phyloP scores from a whole-genome alignment of 2,113 vertebrate species.

The Amphilophus citrinellus region DNA sequence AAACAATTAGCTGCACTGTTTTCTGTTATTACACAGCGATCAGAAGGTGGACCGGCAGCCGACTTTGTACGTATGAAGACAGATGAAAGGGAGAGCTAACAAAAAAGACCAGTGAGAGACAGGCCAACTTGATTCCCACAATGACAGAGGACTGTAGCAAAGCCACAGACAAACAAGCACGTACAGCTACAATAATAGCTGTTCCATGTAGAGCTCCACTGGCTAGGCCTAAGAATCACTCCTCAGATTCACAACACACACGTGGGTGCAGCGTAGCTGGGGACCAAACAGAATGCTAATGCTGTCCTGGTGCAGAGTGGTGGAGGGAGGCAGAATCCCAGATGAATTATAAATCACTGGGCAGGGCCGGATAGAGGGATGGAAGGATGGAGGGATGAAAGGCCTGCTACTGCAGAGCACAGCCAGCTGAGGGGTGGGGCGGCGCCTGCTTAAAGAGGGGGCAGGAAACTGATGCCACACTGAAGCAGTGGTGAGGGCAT shows the following conservation, averaged over 20 bases:
- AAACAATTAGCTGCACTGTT: constrained; percentile 23
- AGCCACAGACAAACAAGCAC: constrained; percentile 47
- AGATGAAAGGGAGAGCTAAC: constrained; percentile 33
- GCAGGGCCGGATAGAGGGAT: constrained; percentile 74
- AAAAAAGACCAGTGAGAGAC: constrained; percentile 41
- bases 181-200: constrained; percentile 54
- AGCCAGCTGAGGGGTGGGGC: constrained; percentile 66
- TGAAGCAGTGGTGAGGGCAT: constrained; percentile 35
- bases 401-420: constrained; percentile 70
- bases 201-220: constrained; percentile 65
- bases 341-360: constrained; percentile 86
- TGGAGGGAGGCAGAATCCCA: constrained; percentile 75
- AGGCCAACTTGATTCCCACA: constrained; percentile 45
- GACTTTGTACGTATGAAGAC: constrained; percentile 49
- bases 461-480: constrained; percentile 61
- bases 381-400: constrained; percentile 70
- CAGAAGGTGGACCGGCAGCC: constrained; percentile 43
- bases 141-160: constrained; percentile 40
- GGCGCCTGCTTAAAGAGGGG: constrained; percentile 70
- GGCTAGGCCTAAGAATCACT: constrained; percentile 63
- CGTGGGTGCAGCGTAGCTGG: constrained; percentile 71
- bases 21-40: constrained; percentile 29
- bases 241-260: constrained; percentile 59
- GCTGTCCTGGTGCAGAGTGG: constrained; percentile 78
- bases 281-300: constrained; percentile 82